A percentile compares a stretch with the other conserved stretches of the same genome.
Evolutionary conservation across 2,113 vertebrate genomes (phyloP).

Genomic region (Bufo gargarizans): DNA sequence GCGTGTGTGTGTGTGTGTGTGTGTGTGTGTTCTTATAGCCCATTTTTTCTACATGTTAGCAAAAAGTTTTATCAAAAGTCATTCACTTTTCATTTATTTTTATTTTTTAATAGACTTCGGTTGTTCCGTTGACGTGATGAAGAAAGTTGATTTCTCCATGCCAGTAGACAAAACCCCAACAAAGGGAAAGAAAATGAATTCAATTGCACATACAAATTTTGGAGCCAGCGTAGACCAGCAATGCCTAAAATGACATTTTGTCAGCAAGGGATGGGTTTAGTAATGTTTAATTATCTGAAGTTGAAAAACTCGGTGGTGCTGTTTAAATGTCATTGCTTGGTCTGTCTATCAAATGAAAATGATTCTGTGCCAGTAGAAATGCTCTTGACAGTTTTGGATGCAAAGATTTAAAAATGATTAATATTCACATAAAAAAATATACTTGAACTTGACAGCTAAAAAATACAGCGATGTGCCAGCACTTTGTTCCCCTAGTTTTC

Average conservation of each 20-base stretch:
- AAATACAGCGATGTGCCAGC: constrained; percentile 29
- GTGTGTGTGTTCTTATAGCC: no score
- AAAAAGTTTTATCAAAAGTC: neutral
- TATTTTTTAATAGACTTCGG: constrained; percentile 7
- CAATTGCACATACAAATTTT: neutral
- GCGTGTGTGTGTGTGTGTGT: no score
- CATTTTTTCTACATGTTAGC: neutral
- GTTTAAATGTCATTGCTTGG: constrained; percentile 51
- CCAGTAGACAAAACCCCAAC: neutral
- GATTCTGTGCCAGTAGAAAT: constrained; percentile 47
- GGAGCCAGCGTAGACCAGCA: neutral
- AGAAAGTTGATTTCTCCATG: constrained; percentile 6
- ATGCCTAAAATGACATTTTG: constrained; percentile 47
- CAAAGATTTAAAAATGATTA: constrained; percentile 50
- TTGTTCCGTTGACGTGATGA: neutral
- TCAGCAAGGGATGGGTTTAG: constrained; percentile 41
- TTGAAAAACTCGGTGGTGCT: constrained; percentile 37
- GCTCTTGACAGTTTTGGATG: constrained; percentile 44
- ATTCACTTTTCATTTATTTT: neutral
- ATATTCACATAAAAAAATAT: constrained; percentile 25
- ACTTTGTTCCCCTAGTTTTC: constrained; percentile 35
- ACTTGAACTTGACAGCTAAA: constrained; percentile 31
- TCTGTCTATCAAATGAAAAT: constrained; percentile 42
- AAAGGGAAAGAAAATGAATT: constrained; percentile 25
- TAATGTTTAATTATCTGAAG: constrained; percentile 52